These are phyloP conservation scores for Brachyhypopomus occidentalis DNA, from an alignment of 2,113 vertebrate species.

Conservation along the genomic window DNA sequence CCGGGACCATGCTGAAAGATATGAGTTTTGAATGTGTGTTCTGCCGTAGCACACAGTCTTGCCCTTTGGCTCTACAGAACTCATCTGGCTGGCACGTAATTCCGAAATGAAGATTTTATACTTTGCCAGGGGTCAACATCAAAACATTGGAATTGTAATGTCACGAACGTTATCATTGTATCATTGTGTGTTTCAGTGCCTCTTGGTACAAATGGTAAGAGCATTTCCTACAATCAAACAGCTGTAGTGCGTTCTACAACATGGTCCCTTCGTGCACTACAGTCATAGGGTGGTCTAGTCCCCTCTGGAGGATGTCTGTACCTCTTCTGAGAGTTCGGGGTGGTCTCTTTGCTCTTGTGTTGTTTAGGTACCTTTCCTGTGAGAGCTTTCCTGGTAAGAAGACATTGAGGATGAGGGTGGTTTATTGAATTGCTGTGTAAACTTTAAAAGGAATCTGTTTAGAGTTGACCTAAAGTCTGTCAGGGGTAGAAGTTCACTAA, in stretches of 20 bases:
- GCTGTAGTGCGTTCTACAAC: slow-evolving; percentile 63
- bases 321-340: slow-evolving; percentile 41
- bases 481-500: slow-evolving; percentile 35
- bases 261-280: slow-evolving; percentile 45
- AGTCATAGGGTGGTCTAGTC: slow-evolving; percentile 39
- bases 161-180: slow-evolving; percentile 44
- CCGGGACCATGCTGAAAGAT: neutral
- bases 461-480: slow-evolving; percentile 11
- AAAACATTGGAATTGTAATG: slow-evolving; percentile 4
- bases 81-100: slow-evolving; percentile 2
- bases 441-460: slow-evolving; percentile 33
- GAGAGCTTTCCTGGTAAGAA: slow-evolving; percentile 49
- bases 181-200: slow-evolving; percentile 45
- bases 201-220: slow-evolving; percentile 35
- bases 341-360: slow-evolving; percentile 50
- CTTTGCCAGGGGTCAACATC: neutral
- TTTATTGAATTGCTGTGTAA: slow-evolving; percentile 52
- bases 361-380: slow-evolving; percentile 48
- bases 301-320: slow-evolving; percentile 28
- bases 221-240: slow-evolving; percentile 54
- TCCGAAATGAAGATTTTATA: neutral
- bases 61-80: neutral
- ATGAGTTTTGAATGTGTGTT: neutral
- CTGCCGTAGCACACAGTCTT: neutral
- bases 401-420: neutral